These are phyloP conservation scores for Pardalotus punctatus DNA, from an alignment of 2,113 vertebrate genomes.

Conservation along the genomic window DNA sequence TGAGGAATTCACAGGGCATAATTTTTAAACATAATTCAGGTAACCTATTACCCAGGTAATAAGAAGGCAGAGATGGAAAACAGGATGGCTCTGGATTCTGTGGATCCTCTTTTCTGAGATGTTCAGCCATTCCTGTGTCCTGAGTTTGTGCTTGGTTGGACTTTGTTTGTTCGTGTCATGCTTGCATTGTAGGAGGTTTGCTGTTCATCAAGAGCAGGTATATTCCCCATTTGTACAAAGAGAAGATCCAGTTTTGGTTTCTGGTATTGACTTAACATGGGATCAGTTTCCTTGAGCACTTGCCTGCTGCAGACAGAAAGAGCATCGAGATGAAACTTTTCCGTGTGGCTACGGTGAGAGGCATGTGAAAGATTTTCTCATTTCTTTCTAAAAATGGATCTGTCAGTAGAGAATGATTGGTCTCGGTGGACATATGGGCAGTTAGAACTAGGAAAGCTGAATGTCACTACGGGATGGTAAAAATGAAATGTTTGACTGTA, in stretches of 20 bases:
- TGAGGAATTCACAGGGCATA: background rate
- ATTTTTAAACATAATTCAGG: background rate
- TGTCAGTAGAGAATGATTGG: constrained; percentile 32
- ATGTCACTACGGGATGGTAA: background rate
- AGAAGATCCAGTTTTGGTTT: background rate
- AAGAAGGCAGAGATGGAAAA: background rate
- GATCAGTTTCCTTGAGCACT: background rate
- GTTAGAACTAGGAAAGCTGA: constrained; percentile 25
- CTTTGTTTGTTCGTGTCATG: background rate
- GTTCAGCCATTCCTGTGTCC: background rate
- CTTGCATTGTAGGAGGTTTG: background rate
- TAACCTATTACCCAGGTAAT: background rate
- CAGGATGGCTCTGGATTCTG: background rate
- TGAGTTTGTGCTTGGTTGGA: accelerated
- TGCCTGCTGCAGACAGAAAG: background rate
- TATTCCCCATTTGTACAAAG: background rate
- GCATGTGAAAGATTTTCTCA: constrained; percentile 12
- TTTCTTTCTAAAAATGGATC: constrained; percentile 28
- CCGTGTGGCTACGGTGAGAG: background rate
- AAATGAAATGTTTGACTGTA: constrained; percentile 25
- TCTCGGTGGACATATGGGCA: constrained; percentile 21
- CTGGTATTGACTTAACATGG: background rate
- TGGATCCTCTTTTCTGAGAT: background rate
- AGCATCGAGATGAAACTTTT: background rate
- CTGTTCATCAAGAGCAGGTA: background rate